Base-by-base conservation (phyloP, 1,140 invertebrate genomes). In the Maconellicoccus hirsutus region DNA sequence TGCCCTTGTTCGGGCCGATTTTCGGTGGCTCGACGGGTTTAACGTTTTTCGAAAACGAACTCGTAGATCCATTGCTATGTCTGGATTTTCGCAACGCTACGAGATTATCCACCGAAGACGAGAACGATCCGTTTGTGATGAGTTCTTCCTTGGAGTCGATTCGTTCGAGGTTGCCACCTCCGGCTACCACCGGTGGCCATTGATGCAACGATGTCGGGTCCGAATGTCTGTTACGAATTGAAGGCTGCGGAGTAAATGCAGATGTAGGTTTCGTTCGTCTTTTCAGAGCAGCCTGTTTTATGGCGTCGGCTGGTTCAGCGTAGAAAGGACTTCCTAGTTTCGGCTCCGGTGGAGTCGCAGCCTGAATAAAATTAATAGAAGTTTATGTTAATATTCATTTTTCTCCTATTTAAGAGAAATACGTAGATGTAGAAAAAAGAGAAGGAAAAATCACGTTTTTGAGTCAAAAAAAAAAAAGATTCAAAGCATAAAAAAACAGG, bases 221-320 rank as follows among this genome's bases (percentile, higher is more conserved):
- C 21, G 86, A 87, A 74, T 87, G 85, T 6, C 86, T 77, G 74
- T 87, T 85, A 6, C 86, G 77, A 70, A 78, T 75, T 3, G 77
- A 75, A 3, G 77, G 74, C 75, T 80, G 70, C 77, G 66, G 22
- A 22, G 61, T 26, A 22, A 25, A 75, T 74, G 73, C 74, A 14
- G 73, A 71, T 33, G n/a, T n/a, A n/a, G 19, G 71, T 59, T 71
- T 33, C 42, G 63, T 29, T 72, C 59, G 29, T 74, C 66, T 12
- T 72, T 71, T 27, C 72, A 73, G n/a, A 71, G 70, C n/a, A 74
- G 42, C 80, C 74, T 83, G 83, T 33, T 80, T 82, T 59, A 96
- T 83, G 19, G 92, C 87, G 82, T 95, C 93, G 8, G 92, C 91
- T 39, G 93, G 93, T 80, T 95, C 93, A 1, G 92, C 90, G 78